Conservation (phyloP, 2,888 invertebrate genomes). For the Sceliomorpha sp. region DNA sequence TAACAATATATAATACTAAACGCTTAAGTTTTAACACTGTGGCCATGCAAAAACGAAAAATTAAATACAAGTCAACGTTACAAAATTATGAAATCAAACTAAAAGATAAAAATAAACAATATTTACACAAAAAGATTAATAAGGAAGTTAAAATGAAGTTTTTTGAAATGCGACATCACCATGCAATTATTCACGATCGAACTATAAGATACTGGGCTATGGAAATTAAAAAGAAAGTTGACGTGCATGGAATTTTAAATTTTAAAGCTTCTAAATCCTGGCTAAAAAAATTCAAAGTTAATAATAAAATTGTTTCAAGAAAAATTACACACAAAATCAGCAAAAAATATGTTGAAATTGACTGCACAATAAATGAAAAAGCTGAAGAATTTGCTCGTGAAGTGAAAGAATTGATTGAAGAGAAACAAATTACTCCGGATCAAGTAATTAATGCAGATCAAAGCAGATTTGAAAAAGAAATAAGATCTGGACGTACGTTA, state of each 20-base stretch:
- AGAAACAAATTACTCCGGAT: constrained; percentile 7
- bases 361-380: neutral
- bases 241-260: neutral
- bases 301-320: constrained; percentile 8
- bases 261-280: constrained; percentile 17
- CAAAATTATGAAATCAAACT: constrained; percentile 10
- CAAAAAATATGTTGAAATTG: neutral
- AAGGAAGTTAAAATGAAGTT: neutral
- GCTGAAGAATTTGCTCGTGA: neutral
- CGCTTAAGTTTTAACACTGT: neutral
- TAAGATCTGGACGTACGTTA: constrained; percentile 16
- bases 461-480: constrained; percentile 17
- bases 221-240: constrained; percentile 8
- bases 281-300: constrained; percentile 10
- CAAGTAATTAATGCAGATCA: constrained; percentile 17
- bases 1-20: constrained; percentile 4
- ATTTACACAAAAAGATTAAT: constrained; percentile 5
- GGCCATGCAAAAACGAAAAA: constrained; percentile 5
- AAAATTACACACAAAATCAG: constrained; percentile 15
- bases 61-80: neutral
- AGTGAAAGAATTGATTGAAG: neutral
- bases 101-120: neutral
- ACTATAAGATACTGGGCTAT: constrained; percentile 11
- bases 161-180: constrained; percentile 8
- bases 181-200: constrained; percentile 15